Evolutionary conservation across 2,797 vertebrate genomes (phyloP).

Genomic region (Scolopax rusticola): DNA sequence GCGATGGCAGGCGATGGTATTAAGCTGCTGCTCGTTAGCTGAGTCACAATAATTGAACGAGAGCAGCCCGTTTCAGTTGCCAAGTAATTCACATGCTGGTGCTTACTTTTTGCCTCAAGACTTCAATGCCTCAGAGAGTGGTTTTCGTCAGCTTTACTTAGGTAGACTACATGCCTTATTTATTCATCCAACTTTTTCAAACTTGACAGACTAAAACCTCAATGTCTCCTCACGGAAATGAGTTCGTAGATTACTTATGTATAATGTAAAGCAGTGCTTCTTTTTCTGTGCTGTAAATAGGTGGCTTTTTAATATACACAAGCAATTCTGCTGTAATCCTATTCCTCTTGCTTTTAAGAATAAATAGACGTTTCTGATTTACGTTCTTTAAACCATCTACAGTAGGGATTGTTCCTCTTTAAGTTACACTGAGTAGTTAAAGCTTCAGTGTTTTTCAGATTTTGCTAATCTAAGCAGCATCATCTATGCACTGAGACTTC

Average conservation of each 20-base stretch:
- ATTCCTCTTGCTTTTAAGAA: not conserved
- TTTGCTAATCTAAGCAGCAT: not conserved
- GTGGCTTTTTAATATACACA: not conserved
- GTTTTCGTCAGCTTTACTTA: not conserved
- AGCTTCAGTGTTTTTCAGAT: not conserved
- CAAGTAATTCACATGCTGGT: not conserved
- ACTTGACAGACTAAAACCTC: constrained; percentile 2
- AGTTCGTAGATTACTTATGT: not conserved
- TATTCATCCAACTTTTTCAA: constrained; percentile 11
- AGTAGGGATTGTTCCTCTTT: not conserved
- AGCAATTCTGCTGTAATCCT: not conserved
- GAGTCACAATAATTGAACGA: not conserved
- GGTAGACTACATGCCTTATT: not conserved
- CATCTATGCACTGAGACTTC: not conserved
- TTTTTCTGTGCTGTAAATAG: not conserved
- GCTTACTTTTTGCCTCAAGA: not conserved
- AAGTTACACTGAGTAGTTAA: not conserved
- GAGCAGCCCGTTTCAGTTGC: not conserved
- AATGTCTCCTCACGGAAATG: not conserved
- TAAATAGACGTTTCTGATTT: not conserved
- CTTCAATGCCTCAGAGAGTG: not conserved
- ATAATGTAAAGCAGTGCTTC: not conserved
- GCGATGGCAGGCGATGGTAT: not conserved
- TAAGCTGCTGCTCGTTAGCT: not conserved
- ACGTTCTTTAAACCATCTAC: not conserved